Evolutionary conservation across 2,888 invertebrate genomes (phyloP).

Genomic region (Coleophora deauratella): DNA sequence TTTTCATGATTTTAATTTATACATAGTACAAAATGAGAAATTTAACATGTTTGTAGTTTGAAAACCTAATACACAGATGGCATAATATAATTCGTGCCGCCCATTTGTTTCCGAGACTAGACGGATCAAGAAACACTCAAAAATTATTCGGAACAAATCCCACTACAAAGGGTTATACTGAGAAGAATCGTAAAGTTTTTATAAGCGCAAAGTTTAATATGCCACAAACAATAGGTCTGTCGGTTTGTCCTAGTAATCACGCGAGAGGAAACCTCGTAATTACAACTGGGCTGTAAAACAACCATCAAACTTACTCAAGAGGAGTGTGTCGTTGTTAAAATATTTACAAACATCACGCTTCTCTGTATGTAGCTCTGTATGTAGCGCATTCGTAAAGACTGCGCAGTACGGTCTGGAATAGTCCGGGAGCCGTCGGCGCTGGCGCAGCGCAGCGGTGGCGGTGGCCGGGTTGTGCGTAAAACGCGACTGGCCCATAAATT

Average conservation of each 20-base stretch:
- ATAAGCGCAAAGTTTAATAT: constrained; percentile 40
- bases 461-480: constrained; percentile 21
- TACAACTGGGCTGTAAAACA: constrained; percentile 66
- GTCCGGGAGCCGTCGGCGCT: too few relatives aligned
- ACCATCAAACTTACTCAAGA: constrained; percentile 63
- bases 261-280: constrained; percentile 63
- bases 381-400: too few relatives aligned
- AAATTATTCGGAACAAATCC: constrained; percentile 38
- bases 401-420: too few relatives aligned
- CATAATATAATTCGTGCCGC: too few relatives aligned
- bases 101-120: too few relatives aligned
- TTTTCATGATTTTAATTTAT: too few relatives aligned
- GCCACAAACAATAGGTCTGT: constrained; percentile 49
- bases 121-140: constrained; percentile 10
- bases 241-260: constrained; percentile 47
- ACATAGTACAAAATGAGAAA: too few relatives aligned
- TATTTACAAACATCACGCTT: constrained; percentile 18
- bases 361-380: constrained; percentile 1
- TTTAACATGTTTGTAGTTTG: too few relatives aligned
- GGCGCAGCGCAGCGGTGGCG: too few relatives aligned
- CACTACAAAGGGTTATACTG: constrained; percentile 54
- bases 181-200: constrained; percentile 50
- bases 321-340: constrained; percentile 48
- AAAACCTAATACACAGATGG: too few relatives aligned
- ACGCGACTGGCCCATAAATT: constrained; percentile 57